These are phyloP conservation scores for Neotragus pygmaeus DNA, from an alignment of 2,113 vertebrate species.

Conservation along the genomic window DNA sequence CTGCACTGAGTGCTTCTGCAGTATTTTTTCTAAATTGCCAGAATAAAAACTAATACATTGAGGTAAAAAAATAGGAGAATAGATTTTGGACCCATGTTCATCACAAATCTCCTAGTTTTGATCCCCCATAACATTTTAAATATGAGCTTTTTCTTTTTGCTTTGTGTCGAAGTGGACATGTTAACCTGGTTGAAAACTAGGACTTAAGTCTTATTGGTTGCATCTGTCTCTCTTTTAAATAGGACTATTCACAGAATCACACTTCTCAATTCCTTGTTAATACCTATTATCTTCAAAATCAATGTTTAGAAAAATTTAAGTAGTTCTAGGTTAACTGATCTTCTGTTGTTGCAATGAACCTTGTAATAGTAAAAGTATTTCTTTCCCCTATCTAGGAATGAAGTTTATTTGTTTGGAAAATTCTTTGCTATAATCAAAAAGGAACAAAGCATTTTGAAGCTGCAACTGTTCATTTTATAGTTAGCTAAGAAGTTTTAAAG, in stretches of 20 bases:
- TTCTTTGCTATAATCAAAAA: constrained; percentile 11
- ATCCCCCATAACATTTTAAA: not conserved
- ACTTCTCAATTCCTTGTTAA: not conserved
- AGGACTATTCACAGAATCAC: not conserved
- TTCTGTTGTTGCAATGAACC: not conserved
- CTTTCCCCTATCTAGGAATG: not conserved
- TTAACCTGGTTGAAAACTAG: not conserved
- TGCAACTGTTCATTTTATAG: not conserved
- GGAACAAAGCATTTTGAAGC: not conserved
- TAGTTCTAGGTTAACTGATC: not conserved
- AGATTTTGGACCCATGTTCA: not conserved
- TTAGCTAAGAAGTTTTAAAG: constrained; percentile 7
- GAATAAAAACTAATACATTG: constrained; percentile 11
- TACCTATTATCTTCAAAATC: not conserved
- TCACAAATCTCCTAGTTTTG: not conserved
- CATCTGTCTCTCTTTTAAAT: not conserved
- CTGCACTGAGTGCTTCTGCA: not conserved
- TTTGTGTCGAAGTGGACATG: not conserved
- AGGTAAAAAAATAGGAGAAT: not conserved
- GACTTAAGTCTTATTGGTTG: not conserved
- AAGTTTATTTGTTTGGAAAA: constrained; percentile 29
- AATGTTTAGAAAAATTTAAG: not conserved
- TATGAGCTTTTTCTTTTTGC: not conserved
- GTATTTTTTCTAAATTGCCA: not conserved
- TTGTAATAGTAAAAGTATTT: not conserved